Evolutionary conservation across 2,888 invertebrate species (phyloP).

Genomic region (Cyclophora albipunctata): DNA sequence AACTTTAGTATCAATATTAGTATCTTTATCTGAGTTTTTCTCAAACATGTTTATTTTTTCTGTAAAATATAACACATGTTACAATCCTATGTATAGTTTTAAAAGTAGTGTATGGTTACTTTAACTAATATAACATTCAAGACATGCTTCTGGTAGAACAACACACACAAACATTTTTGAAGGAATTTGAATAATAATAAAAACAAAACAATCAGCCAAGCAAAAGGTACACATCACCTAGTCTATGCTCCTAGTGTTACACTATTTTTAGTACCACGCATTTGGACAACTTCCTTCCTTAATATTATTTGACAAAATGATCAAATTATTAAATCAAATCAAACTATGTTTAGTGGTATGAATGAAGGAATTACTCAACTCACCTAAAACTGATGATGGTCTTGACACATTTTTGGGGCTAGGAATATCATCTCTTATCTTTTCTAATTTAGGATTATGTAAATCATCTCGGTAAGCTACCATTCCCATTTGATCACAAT

Average conservation of each 20-base stretch:
- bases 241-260: too few species aligned
- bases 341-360: not conserved
- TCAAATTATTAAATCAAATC: too few species aligned
- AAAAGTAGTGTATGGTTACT: too few species aligned
- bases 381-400: slow-evolving; percentile 66
- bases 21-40: slow-evolving; percentile 54
- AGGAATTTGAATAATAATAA: slow-evolving; percentile 7
- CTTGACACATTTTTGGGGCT: slow-evolving; percentile 47
- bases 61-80: slow-evolving; percentile 29
- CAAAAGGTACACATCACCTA: too few species aligned
- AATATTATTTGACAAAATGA: too few species aligned
- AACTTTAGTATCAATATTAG: slow-evolving; percentile 48
- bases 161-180: slow-evolving; percentile 5
- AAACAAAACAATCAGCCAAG: too few species aligned
- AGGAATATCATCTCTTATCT: slow-evolving; percentile 37
- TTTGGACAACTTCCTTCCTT: too few species aligned
- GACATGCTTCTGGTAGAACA: slow-evolving; percentile 2
- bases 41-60: slow-evolving; percentile 72
- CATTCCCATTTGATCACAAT: slow-evolving; percentile 62
- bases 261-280: too few species aligned
- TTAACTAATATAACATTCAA: too few species aligned
- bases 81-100: not conserved
- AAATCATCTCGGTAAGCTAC: slow-evolving; percentile 55
- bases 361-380: slow-evolving; percentile 28
- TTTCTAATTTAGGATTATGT: slow-evolving; percentile 34